Conservation (phyloP, 2,113 vertebrate species). For the Meleagris gallopavo region DNA sequence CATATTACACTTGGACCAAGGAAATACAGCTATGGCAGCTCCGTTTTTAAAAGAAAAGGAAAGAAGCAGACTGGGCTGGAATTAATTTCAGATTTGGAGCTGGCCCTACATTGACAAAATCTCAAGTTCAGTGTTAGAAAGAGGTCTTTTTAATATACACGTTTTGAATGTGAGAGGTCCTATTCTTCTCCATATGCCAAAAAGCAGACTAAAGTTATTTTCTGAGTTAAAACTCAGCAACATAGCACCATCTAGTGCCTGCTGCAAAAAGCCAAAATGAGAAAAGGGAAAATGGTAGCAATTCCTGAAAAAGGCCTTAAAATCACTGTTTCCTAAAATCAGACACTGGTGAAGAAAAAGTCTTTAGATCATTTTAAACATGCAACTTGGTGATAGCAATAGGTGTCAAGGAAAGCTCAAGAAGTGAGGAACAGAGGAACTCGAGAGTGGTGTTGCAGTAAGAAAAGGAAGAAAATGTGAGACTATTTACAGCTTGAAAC, state of each 20-base stretch:
- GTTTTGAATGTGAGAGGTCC: rapidly evolving
- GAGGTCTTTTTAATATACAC: rapidly evolving
- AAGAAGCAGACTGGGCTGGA: background rate
- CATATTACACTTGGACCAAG: rapidly evolving
- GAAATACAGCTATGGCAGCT: background rate
- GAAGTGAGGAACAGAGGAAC: background rate
- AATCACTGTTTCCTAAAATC: rapidly evolving
- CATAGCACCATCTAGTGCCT: conserved; percentile 60
- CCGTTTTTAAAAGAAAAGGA: background rate
- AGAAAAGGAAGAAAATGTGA: background rate
- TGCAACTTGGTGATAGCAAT: background rate
- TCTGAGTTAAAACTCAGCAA: background rate
- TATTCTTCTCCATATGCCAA: rapidly evolving
- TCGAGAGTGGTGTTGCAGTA: rapidly evolving
- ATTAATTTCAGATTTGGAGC: background rate
- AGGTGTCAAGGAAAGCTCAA: background rate
- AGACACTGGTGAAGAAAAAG: background rate
- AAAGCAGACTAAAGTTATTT: background rate
- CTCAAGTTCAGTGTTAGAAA: background rate
- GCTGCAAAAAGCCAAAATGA: background rate
- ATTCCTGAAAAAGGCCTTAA: rapidly evolving
- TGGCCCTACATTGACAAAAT: background rate
- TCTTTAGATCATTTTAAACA: too few species aligned
- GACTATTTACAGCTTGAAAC: background rate
- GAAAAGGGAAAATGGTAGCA: background rate